Evolutionary conservation across 2,797 vertebrate genomes (phyloP).

Genomic region (Falco novaeseelandiae): DNA sequence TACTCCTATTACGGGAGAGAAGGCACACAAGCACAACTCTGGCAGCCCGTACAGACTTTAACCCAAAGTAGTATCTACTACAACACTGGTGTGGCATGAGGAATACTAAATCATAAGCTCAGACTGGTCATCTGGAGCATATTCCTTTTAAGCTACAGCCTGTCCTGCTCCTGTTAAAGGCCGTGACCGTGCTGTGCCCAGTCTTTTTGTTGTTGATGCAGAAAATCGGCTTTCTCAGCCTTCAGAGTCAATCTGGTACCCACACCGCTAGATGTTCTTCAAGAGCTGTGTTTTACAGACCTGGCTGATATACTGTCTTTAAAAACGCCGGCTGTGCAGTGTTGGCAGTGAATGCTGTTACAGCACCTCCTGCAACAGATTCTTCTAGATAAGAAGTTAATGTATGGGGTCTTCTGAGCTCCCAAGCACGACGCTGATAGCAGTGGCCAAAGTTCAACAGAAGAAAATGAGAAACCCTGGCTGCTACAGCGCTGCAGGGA

Average conservation of each 20-base stretch:
- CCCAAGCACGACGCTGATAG: background rate
- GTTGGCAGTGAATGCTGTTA: background rate
- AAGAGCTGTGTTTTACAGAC: background rate
- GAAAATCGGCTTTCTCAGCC: conserved; percentile 47
- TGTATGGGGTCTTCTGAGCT: background rate
- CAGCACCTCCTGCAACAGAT: background rate
- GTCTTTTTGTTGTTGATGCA: conserved; percentile 39
- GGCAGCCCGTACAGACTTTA: background rate
- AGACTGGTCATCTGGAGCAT: conserved; percentile 9
- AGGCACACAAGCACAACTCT: background rate
- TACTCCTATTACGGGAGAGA: background rate
- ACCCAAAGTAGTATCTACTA: background rate
- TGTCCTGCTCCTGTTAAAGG: conserved; percentile 18
- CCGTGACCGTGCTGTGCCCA: background rate
- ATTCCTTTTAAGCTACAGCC: conserved; percentile 23
- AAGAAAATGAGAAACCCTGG: background rate
- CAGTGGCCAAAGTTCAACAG: background rate
- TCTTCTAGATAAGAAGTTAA: background rate
- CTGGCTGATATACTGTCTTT: background rate
- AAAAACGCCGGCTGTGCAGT: background rate
- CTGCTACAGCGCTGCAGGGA: background rate
- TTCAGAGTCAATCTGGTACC: background rate
- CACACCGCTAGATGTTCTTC: background rate
- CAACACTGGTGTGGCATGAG: background rate
- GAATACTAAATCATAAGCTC: conserved; percentile 18